Conservation (phyloP, 2,888 invertebrate genomes). For the Anticlea derivata region DNA sequence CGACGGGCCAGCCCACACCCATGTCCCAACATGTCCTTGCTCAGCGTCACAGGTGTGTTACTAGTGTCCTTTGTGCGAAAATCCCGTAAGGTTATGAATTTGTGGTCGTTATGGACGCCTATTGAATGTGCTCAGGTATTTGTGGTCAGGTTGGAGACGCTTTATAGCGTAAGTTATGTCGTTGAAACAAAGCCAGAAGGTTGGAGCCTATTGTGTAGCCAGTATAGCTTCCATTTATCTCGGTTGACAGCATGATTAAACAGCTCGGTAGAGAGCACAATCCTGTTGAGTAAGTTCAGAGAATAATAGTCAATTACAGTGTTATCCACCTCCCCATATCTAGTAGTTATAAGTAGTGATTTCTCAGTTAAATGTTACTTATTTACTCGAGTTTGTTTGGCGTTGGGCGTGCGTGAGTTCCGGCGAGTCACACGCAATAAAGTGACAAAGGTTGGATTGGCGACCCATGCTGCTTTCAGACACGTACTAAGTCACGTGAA, state of each 20-base stretch:
- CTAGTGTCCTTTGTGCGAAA: conserved; percentile 58
- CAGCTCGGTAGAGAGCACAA: conserved; percentile 12
- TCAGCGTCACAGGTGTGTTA: conserved; percentile 81
- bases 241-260: conserved; percentile 8
- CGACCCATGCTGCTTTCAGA: conserved; percentile 17
- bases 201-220: conserved; percentile 4
- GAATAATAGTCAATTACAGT: conserved; percentile 38
- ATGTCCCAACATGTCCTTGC: conserved; percentile 81
- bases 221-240: conserved; percentile 5
- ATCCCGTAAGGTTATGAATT: conserved; percentile 47
- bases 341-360: conserved; percentile 42
- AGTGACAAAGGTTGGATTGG: conserved; percentile 44
- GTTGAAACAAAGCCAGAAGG: conserved; percentile 11
- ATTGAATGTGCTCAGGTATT: conserved; percentile 53
- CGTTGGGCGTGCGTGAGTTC: conserved; percentile 35
- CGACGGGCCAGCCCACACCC: conserved; percentile 78
- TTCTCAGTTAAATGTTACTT: conserved; percentile 44
- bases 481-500: conserved; percentile 18
- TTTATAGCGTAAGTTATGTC: conserved; percentile 16
- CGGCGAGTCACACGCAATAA: conserved; percentile 34
- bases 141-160: conserved; percentile 40
- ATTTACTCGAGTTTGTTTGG: conserved; percentile 43
- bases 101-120: conserved; percentile 63
- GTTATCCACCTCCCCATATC: conserved; percentile 44
- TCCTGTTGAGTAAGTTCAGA: conserved; percentile 13